Base-by-base conservation (phyloP, 2,888 invertebrate genomes). In the Hipparchia sbordonii region DNA sequence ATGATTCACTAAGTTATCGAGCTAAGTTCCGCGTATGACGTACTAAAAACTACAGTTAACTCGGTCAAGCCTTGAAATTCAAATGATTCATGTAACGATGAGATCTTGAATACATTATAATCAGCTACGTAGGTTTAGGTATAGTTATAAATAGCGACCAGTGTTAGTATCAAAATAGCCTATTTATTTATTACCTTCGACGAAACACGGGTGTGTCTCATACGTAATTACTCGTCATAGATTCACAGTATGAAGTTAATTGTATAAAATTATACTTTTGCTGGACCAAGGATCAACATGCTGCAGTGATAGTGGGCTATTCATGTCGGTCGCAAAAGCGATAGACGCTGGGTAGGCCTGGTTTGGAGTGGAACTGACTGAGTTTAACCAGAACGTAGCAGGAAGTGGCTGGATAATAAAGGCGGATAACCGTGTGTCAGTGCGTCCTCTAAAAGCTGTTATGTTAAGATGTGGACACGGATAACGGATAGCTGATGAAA, bases 1-100 rank as follows among this genome's bases (percentile, higher is more conserved):
- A 68, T 60, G 68, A 68, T 23, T 68, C 68, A 68, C 48, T 5
- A 6, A 59, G 46, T 7, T 62, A 48, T 39, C 39, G 39, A 39
- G 23, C 8, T 48, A 57, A 67, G 46, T 68, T 68, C 68, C 68
- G 68, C 8, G 5, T 60, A 12, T 68, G 68, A 68, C 68, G 68
- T 62, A 33, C 33, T 46, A 54, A 45, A 70, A 70, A 72, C 52
- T 69, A 72, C 69, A 65, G 72, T 69, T 63, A 72, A 65, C n/a
- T 65, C 52, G 69, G 69, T 65, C 65, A n/a, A 72, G 52, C 72
- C 67, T 72, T 62, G 62, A 63, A 62, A 48, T 48, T 6, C 48
- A 48, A 48, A n/a, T 72, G 72, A 72, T 62, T 67, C 67, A 63
- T 12, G 33, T 48, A 39, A 56, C 46, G 48, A 56, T 56, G 67